Base-by-base conservation (phyloP, 2,888 invertebrate species). In the Hypomecis atomaria region DNA sequence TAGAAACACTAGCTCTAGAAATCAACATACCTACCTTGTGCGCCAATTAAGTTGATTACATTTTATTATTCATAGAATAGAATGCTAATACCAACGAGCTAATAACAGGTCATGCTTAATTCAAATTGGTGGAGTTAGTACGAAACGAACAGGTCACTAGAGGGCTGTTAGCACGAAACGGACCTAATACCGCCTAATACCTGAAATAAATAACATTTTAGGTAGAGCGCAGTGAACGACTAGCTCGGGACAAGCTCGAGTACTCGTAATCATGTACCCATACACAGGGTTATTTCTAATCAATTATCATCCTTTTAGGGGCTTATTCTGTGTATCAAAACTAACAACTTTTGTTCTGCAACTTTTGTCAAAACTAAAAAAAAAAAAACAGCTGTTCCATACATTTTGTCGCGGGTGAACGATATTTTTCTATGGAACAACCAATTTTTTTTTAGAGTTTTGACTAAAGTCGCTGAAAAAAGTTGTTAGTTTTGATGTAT, bases 161-260 rank as follows among this genome's bases (percentile, higher is more conserved):
- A 64, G 60, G 43, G 53, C 34, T 49, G 42, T 60, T 47, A 48
- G 52, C 66, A 66, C 59, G 65, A 48, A 49, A 54, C 13, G 49
- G 54, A 55, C 50, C 34, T 10, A 49, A 45, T 54, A 23, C 23
- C 23, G 23, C 23, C 23, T 23, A 23, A 23, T 23, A 23, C 23
- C 23, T 23, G 3, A 23, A 59, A 61, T 52, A 42, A 65, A 34
- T 7, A 38, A 33, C 10, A 38, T 48, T 34, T 40, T 48, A 38
- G 37, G 3, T 13, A 11, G 7, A 8, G 10, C 10, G 23, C 42
- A 50, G 10, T 0, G 11, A 45, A 52, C 45, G 11, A 8, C 38
- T 55, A 45, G 45, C 40, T 34, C 56, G 40, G 34, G 55, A 38
- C 53, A 45, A 42, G 43, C 59, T 61, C 34, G 23, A 33, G 34